Evolutionary conservation across 2,888 invertebrate species (phyloP).

Genomic region (Biston stratarius): DNA sequence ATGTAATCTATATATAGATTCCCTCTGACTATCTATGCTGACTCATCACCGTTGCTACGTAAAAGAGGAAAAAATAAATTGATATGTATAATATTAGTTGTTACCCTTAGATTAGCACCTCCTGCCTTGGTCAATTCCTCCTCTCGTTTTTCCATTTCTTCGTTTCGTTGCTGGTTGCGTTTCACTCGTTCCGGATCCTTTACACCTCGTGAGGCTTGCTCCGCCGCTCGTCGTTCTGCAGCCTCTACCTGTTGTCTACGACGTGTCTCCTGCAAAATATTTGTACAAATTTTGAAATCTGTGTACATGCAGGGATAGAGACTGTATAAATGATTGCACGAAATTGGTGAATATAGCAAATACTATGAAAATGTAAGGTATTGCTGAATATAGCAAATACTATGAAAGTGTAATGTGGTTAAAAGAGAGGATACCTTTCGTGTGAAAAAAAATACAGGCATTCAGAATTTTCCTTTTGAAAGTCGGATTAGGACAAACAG

Average conservation of each 20-base stretch:
- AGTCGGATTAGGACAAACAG: not conserved
- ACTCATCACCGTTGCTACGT: too few relatives aligned
- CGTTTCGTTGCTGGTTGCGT: constrained; percentile 86
- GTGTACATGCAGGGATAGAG: not conserved
- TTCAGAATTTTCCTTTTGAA: not conserved
- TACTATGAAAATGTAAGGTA: too few relatives aligned
- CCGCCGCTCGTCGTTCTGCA: constrained; percentile 88
- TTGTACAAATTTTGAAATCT: not conserved
- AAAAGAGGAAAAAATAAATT: too few relatives aligned
- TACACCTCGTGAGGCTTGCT: constrained; percentile 88
- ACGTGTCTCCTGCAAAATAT: constrained; percentile 85
- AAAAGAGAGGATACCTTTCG: too few relatives aligned
- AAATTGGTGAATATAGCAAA: too few relatives aligned
- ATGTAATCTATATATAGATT: too few relatives aligned
- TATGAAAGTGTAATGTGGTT: not conserved
- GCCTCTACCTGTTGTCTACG: constrained; percentile 89
- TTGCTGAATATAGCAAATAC: too few relatives aligned
- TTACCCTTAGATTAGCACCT: constrained; percentile 72
- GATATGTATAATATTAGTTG: too few relatives aligned
- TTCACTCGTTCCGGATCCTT: constrained; percentile 88
- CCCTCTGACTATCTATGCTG: too few relatives aligned
- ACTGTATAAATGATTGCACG: not conserved
- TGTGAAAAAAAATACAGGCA: too few relatives aligned
- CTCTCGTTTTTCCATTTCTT: constrained; percentile 86
- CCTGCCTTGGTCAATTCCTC: constrained; percentile 78